These are phyloP conservation scores for Megathymus violae DNA, from an alignment of 1,140 invertebrate genomes.

Conservation along the genomic window DNA sequence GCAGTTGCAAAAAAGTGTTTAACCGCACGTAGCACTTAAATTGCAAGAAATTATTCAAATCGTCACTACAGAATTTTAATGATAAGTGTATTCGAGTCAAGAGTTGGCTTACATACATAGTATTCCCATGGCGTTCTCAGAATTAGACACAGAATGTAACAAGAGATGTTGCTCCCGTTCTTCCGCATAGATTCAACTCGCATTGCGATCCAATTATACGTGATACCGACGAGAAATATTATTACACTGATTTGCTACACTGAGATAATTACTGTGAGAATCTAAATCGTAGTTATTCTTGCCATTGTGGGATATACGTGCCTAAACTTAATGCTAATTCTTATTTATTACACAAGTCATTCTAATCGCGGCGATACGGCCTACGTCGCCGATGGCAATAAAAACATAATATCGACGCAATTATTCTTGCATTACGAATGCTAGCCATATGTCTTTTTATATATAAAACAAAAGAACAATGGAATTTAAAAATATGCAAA, in stretches of 20 bases:
- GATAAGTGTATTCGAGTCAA: slow-evolving; percentile 39
- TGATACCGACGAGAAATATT: slow-evolving; percentile 73
- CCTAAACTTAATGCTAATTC: slow-evolving; percentile 30
- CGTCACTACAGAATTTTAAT: slow-evolving; percentile 39
- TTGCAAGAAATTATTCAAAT: slow-evolving; percentile 15
- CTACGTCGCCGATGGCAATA: background rate
- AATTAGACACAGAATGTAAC: slow-evolving; percentile 79
- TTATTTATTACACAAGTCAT: slow-evolving; percentile 25
- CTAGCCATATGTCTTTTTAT: background rate
- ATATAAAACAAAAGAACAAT: slow-evolving; percentile 12
- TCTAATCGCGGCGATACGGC: slow-evolving; percentile 8
- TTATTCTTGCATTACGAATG: slow-evolving; percentile 12
- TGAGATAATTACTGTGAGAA: slow-evolving; percentile 73
- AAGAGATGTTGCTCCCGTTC: slow-evolving; percentile 66
- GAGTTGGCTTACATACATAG: slow-evolving; percentile 53
- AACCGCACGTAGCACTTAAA: background rate
- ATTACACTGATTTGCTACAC: slow-evolving; percentile 62
- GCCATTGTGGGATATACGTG: slow-evolving; percentile 41
- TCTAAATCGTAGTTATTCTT: slow-evolving; percentile 50
- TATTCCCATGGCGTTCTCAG: slow-evolving; percentile 78
- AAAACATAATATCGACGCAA: slow-evolving; percentile 14
- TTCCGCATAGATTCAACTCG: slow-evolving; percentile 76
- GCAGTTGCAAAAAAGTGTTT: background rate
- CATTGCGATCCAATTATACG: slow-evolving; percentile 79
- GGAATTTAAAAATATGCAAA: slow-evolving; percentile 22